Evolutionary conservation across 2,888 invertebrate genomes (phyloP).

Genomic region (Sipha maydis): DNA sequence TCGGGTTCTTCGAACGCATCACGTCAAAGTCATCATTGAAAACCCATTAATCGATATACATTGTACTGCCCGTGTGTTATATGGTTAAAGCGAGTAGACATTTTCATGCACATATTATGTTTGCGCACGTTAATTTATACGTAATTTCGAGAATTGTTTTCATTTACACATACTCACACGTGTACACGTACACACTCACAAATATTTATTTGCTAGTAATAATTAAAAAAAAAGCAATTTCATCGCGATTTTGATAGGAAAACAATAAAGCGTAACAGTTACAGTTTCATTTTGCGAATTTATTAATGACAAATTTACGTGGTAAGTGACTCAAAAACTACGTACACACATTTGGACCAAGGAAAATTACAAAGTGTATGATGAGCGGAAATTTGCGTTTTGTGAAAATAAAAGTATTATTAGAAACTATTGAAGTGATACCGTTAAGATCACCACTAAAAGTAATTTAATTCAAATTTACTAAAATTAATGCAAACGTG

Average conservation of each 20-base stretch:
- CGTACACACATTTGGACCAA: not conserved
- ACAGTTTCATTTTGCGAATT: not conserved
- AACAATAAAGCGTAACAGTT: not conserved
- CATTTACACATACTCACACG: not conserved
- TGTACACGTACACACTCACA: too few species aligned
- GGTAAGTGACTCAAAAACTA: not conserved
- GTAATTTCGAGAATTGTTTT: not conserved
- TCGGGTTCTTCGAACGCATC: not conserved
- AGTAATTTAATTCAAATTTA: too few species aligned
- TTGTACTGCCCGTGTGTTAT: not conserved
- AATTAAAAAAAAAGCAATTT: too few species aligned
- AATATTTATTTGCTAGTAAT: too few species aligned
- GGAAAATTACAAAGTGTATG: not conserved
- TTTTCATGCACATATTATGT: not conserved
- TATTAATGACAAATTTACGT: not conserved
- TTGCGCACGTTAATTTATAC: not conserved
- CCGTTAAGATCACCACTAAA: too few species aligned
- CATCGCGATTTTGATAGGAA: not conserved
- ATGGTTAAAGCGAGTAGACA: not conserved
- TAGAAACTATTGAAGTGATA: too few species aligned
- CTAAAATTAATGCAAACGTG: too few species aligned
- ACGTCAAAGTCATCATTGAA: not conserved
- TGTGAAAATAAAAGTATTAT: not conserved
- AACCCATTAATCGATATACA: not conserved
- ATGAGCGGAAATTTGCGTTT: not conserved